phyloP scores from a whole-genome alignment of 2,113 vertebrate species.

The Brachypteracias leptosomus region DNA sequence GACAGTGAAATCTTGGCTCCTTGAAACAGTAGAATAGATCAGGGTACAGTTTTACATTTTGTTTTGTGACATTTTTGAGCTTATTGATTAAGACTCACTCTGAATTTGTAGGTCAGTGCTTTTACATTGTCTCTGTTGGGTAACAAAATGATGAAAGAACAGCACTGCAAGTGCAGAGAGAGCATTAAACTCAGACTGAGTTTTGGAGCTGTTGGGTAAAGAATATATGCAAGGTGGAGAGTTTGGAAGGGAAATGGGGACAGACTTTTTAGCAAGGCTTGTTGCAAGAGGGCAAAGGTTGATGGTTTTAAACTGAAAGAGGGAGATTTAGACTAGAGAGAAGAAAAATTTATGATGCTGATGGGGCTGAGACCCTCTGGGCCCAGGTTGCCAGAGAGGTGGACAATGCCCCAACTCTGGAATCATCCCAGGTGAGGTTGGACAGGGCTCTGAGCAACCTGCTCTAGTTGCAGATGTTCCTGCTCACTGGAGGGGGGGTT shows the following conservation, averaged over 20 bases:
- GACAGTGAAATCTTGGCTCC: neutral
- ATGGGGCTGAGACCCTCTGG: neutral
- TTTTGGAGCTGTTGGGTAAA: neutral
- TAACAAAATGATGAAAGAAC: neutral
- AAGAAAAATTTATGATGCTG: neutral
- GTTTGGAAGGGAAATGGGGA: neutral
- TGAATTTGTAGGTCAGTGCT: neutral
- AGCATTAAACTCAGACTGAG: neutral
- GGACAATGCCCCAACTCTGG: neutral
- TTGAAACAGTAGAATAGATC: neutral
- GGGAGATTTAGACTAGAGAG: neutral
- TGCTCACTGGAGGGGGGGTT: neutral
- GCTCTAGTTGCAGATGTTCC: neutral
- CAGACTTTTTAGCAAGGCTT: neutral
- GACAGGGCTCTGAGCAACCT: neutral
- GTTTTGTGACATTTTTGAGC: neutral
- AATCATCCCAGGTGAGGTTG: neutral
- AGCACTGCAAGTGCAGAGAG: neutral
- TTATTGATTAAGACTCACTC: neutral
- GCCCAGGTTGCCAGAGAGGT: neutral
- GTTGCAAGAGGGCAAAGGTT: neutral
- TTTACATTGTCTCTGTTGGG: neutral
- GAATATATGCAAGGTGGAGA: neutral
- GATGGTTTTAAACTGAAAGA: neutral
- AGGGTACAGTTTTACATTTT: neutral